A percentile compares a stretch with the other conserved stretches of the same genome.
Conservation (phyloP, 2,797 vertebrate genomes). For the Cossypha niveicapilla region DNA sequence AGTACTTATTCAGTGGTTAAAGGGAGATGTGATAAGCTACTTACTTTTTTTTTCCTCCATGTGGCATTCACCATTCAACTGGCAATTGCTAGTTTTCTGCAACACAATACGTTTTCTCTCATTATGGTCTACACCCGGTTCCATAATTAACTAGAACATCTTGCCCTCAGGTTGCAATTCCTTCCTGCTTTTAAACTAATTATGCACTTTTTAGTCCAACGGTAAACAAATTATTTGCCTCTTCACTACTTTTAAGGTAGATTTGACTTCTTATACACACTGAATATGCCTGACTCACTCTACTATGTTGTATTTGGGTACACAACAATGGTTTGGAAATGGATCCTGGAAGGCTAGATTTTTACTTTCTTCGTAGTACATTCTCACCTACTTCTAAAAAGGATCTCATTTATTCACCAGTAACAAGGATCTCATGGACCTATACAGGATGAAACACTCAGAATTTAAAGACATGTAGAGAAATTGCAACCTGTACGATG, state of each 20-base stretch:
- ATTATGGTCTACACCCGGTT: neutral
- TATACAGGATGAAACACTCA: accelerated
- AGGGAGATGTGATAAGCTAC: neutral
- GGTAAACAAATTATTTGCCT: neutral
- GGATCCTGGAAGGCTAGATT: neutral
- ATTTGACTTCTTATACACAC: neutral
- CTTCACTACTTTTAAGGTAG: neutral
- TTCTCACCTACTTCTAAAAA: neutral
- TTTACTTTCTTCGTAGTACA: neutral
- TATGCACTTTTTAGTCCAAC: neutral
- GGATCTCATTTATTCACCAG: neutral
- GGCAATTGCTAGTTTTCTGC: neutral
- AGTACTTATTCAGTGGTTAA: neutral
- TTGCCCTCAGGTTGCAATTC: neutral
- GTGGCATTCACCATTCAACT: neutral
- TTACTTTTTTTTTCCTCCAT: neutral
- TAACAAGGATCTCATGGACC: neutral
- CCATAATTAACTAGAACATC: neutral
- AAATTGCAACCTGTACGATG: neutral
- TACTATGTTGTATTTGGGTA: neutral
- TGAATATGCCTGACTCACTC: neutral
- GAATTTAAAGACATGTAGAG: neutral
- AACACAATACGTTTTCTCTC: neutral
- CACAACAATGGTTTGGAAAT: neutral
- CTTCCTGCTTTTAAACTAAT: neutral